Evolutionary conservation across 2,888 invertebrate species (phyloP), one percentile per base, ranked within the genome.

Genomic region (Hypsopygia costalis): DNA sequence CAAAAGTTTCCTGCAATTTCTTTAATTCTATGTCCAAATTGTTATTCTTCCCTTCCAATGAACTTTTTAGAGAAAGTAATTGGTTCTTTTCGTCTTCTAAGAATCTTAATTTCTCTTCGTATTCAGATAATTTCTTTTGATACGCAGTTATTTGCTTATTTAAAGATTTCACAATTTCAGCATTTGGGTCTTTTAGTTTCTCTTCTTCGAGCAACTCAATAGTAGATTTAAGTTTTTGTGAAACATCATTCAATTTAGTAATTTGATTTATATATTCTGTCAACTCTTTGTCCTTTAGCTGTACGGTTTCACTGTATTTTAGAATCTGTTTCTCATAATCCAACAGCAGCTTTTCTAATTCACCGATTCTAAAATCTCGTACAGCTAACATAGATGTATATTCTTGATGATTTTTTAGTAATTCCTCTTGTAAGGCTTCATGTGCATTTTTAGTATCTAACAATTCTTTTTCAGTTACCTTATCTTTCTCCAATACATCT

Each of bases 221-320:
- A n/a, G 88, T 86, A 16, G 87, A 87, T 61, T 81, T 87, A 3
- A 89, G 62, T 60, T 87, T 89, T 41, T 86, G 82, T 3, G 91
- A 79, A 7, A 88, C 72, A 47, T 81, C 79, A 63, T 91, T 91
- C 10, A 91, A 58, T 62, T 90, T 90, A 11, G 89, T 81, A 6
- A 92, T 76, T 77, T 91, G 90, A 41, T 88, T 85, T 4, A 89
- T 78, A 62, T 90, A 88, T 44, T 86, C 81, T 6, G 82, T 58
- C 40, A 90, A 60, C 62, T 86, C 86, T 59, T 85, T 86, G 52
- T 87, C 82, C 63, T 87, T 89, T 52, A 82, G 81, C 51, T 86
- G 83, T 46, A 88, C 58, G 12, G 71, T 69, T 47, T 79, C 83
- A 11, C 76, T 70, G 41, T 83, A 81, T 45, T 76, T 87, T 41